Conservation (phyloP, 1,140 invertebrate genomes). For the Ridgeia piscesae region DNA sequence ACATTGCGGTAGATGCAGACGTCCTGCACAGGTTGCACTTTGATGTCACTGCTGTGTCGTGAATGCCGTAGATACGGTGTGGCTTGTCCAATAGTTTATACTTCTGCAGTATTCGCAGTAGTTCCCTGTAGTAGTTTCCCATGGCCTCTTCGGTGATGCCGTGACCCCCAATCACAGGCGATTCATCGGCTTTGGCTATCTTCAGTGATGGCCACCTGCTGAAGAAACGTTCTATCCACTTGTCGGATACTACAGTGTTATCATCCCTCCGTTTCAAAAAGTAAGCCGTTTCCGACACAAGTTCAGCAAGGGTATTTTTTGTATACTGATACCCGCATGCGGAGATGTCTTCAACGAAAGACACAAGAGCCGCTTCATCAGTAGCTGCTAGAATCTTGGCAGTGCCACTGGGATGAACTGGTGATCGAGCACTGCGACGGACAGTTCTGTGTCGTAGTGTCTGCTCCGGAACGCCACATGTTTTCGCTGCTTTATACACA, state of each 20-base stretch:
- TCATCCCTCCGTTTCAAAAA: not conserved
- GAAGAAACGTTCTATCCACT: not conserved
- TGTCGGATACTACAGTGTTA: not conserved
- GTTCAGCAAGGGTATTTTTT: not conserved
- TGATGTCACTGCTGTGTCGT: not conserved
- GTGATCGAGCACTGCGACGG: not conserved
- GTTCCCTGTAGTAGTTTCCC: not conserved
- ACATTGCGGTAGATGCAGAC: not conserved
- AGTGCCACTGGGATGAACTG: not conserved
- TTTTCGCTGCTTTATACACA: not conserved
- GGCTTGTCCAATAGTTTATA: not conserved
- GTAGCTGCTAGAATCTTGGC: not conserved
- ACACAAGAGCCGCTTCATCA: not conserved
- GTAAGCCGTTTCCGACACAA: not conserved
- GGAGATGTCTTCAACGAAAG: not conserved
- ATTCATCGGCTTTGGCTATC: not conserved
- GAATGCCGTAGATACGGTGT: not conserved
- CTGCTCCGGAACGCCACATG: not conserved
- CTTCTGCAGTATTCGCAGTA: not conserved
- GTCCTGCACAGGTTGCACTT: not conserved
- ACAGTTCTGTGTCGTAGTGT: not conserved
- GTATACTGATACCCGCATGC: not conserved
- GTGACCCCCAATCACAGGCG: not conserved
- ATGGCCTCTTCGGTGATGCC: not conserved
- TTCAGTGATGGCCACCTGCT: not conserved